phyloP scores from a whole-genome alignment of 1,140 invertebrate genomes.

The Cotesia vestalis region DNA sequence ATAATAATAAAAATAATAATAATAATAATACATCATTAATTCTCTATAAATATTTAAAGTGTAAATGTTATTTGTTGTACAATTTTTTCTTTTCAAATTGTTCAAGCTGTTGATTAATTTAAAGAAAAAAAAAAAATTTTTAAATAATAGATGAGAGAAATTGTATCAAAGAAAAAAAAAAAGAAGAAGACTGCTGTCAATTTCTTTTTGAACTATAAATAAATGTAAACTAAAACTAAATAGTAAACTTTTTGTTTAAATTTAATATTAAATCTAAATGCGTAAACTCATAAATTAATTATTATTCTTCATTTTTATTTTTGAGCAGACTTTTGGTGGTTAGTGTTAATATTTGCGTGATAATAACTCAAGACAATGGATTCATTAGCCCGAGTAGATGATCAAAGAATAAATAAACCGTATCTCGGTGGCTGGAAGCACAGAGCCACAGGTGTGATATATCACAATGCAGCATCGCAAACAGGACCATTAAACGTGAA shows the following conservation, averaged over 20 bases:
- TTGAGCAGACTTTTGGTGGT: neutral
- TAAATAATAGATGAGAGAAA: constrained; percentile 39
- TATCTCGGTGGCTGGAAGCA: constrained; percentile 73
- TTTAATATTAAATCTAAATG: neutral
- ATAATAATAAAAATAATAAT: constrained; percentile 21
- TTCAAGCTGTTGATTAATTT: neutral
- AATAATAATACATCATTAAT: constrained; percentile 10
- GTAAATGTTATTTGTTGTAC: constrained; percentile 32
- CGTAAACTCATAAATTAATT: too few species aligned
- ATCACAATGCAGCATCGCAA: constrained; percentile 73
- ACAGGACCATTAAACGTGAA: constrained; percentile 67
- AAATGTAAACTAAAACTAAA: neutral
- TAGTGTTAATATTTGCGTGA: neutral
- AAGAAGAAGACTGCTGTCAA: constrained; percentile 27
- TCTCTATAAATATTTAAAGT: too few species aligned
- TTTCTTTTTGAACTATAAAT: constrained; percentile 14
- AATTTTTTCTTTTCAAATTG: constrained; percentile 30
- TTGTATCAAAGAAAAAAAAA: constrained; percentile 26
- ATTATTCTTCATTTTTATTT: neutral
- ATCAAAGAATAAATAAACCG: constrained; percentile 69
- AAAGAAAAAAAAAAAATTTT: constrained; percentile 40
- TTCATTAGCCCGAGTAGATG: constrained; percentile 69
- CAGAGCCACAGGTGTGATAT: constrained; percentile 67
- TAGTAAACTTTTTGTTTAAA: too few species aligned
- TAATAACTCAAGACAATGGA: constrained; percentile 30